Conservation (phyloP, 2,113 vertebrate genomes). For the Cyprinodon variegatus region DNA sequence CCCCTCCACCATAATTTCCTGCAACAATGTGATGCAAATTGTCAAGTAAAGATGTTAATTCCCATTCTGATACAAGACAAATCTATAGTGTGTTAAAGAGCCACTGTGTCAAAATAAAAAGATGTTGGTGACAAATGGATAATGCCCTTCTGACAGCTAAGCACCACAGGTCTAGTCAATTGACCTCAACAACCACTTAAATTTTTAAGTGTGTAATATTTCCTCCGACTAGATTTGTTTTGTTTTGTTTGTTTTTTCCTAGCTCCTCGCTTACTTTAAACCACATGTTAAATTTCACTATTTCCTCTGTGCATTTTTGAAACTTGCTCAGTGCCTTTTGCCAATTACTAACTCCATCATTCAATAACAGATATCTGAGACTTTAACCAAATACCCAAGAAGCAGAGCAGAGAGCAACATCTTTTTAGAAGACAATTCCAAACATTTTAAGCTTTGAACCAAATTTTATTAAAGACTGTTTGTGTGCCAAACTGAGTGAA, state of each 20-base stretch:
- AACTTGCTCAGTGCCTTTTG: too few relatives aligned
- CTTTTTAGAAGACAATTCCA: too few relatives aligned
- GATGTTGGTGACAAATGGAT: slow-evolving; percentile 70
- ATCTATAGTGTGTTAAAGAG: slow-evolving; percentile 40
- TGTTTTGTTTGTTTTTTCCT: slow-evolving; percentile 25
- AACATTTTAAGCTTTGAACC: too few relatives aligned
- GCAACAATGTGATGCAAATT: slow-evolving; percentile 26
- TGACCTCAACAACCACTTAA: slow-evolving; percentile 75
- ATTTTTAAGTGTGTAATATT: slow-evolving; percentile 74
- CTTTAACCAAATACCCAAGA: too few relatives aligned
- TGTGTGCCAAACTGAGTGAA: too few relatives aligned
- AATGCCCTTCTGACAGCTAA: slow-evolving; percentile 43
- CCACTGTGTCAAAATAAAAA: slow-evolving; percentile 42
- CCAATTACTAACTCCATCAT: too few relatives aligned
- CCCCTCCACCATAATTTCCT: slow-evolving; percentile 8
- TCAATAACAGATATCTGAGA: too few relatives aligned
- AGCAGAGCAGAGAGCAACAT: too few relatives aligned
- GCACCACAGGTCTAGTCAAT: slow-evolving; percentile 66
- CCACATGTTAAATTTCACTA: background rate
- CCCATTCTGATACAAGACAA: slow-evolving; percentile 20
- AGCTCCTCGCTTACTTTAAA: slow-evolving; percentile 69
- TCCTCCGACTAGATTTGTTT: slow-evolving; percentile 73
- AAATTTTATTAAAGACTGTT: too few relatives aligned
- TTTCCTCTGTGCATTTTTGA: too few relatives aligned
- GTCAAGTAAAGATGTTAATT: slow-evolving; percentile 34